These are phyloP conservation scores for Egretta garzetta DNA, from an alignment of 2,113 vertebrate species.

Conservation along the genomic window DNA sequence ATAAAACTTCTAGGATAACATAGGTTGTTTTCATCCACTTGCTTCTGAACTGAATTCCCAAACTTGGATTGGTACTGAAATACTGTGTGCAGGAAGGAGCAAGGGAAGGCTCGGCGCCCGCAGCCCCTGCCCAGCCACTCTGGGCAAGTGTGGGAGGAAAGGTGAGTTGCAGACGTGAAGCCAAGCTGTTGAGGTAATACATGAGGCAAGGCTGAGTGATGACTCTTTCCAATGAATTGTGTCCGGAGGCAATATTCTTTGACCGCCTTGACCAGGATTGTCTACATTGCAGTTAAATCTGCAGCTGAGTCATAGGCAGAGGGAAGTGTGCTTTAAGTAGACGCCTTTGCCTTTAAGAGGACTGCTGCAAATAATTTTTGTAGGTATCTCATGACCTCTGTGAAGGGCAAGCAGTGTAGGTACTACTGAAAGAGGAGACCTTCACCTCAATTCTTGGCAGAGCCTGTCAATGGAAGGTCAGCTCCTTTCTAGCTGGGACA, in stretches of 20 bases:
- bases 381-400: not conserved
- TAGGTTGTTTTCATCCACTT: not conserved
- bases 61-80: not conserved
- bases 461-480: not conserved
- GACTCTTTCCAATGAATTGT: not conserved
- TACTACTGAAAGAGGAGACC: not conserved
- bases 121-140: not conserved
- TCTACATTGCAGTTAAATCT: not conserved
- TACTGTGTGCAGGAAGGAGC: accelerated
- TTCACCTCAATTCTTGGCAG: not conserved
- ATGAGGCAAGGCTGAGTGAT: not conserved
- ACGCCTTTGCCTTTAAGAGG: not conserved
- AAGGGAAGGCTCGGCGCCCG: not conserved
- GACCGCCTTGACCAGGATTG: not conserved
- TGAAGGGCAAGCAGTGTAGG: not conserved
- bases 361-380: not conserved
- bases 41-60: not conserved
- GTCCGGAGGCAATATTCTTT: not conserved
- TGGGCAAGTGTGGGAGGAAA: not conserved
- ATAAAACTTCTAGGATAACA: not conserved
- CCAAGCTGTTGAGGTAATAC: not conserved
- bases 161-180: not conserved
- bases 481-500: not conserved
- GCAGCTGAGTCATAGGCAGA: not conserved
- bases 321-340: not conserved